Base-by-base conservation (phyloP, 2,113 vertebrate genomes). In the Piprites chloris region DNA sequence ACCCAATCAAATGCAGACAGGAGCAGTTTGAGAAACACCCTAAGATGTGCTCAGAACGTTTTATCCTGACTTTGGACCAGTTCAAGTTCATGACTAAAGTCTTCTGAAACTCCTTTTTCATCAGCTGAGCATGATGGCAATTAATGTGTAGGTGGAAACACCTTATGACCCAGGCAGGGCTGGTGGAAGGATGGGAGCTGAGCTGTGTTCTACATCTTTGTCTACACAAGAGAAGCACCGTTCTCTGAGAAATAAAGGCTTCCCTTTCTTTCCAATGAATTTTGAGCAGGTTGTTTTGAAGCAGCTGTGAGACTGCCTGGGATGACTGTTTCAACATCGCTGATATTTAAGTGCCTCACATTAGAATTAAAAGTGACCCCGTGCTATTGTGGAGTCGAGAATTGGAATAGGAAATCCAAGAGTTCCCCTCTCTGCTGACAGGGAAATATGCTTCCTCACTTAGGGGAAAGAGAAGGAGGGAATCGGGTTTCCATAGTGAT, bases 401-500 rank as follows among this genome's bases (percentile, higher is more conserved):
- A 74, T 52, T 89, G 66, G 94, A 96, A 92, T 30, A 94, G 86
- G 87, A 96, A 96, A 97, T 97, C 94, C 96, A 97, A 96, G 92
- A 81, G 89, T 82, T 93, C 59, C 65, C 76, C 63, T 91, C 63
- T 84, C 78, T 63, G 65, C 63, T 88, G 47, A 91, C 79, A 63
- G 85, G 86, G 90, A 93, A 96, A 94, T 63, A 81, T 85, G 74
- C 76, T 97, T 86, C 94, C 93, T 94, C 72, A 77, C 95, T 97
- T 95, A 82, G 68, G 91, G 80, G 89, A 96, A 96, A 89, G 83
- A 96, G 94, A 53, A 95, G 91, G 91, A 96, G 85, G 85, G 85
- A 97, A 94, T 86, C 32, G 12, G 53, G 97, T 98, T 97, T 96
- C 97, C 97, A 97, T 97, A 96, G 97, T 78, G 96, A 98, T 97